These are phyloP conservation scores for Idaea biselata DNA, from an alignment of 2,888 invertebrate genomes.

Conservation along the genomic window DNA sequence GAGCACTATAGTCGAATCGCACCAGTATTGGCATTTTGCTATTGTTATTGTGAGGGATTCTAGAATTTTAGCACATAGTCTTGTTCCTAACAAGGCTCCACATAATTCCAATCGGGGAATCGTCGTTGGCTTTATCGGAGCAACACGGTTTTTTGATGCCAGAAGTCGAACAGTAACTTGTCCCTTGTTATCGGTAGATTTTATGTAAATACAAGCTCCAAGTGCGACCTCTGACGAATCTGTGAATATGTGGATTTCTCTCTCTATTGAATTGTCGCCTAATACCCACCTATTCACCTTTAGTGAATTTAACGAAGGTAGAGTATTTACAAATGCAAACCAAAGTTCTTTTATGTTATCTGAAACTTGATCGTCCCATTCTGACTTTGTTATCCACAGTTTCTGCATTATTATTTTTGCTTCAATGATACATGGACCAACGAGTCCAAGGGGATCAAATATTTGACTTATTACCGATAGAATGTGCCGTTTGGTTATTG, in stretches of 20 bases:
- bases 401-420: constrained; percentile 24
- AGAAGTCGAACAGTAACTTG: constrained; percentile 20
- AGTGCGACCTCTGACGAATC: constrained; percentile 26
- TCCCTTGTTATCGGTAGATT: constrained; percentile 7
- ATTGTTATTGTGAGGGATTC: constrained; percentile 16
- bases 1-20: constrained; percentile 32
- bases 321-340: constrained; percentile 1
- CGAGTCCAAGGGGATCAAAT: constrained; percentile 19
- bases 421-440: constrained; percentile 16
- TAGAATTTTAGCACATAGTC: constrained; percentile 23
- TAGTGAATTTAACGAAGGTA: constrained; percentile 18
- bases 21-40: constrained; percentile 23
- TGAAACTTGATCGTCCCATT: constrained; percentile 25
- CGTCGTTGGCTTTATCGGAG: constrained; percentile 26
- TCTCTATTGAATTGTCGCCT: neutral
- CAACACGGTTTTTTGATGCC: constrained; percentile 24
- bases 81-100: constrained; percentile 28
- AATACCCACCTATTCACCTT: constrained; percentile 27
- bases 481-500: constrained; percentile 8
- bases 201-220: constrained; percentile 23
- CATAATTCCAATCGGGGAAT: constrained; percentile 35
- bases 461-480: constrained; percentile 7
- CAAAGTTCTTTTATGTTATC: constrained; percentile 10
- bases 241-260: constrained; percentile 26
- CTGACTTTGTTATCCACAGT: constrained; percentile 17